Conservation (phyloP, 2,797 vertebrate species). For the Pseudomugil gertrudae region DNA sequence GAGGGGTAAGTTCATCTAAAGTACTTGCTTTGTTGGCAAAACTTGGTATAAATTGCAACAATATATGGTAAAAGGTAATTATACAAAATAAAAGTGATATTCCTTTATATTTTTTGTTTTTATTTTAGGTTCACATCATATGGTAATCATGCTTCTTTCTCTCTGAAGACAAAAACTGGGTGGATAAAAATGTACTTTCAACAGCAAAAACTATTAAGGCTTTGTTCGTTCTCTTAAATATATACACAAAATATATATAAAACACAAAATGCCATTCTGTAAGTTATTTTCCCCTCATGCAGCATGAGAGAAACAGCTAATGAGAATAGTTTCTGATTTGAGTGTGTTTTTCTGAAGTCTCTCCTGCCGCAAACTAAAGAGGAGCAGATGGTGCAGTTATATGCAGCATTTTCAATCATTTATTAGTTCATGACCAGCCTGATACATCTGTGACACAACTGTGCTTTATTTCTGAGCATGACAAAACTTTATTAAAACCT, state of each 20-base stretch:
- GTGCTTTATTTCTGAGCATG: neutral
- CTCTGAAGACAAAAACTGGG: neutral
- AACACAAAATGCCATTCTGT: neutral
- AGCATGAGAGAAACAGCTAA: neutral
- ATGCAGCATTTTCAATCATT: neutral
- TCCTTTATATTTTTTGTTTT: too few relatives aligned
- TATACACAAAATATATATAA: too few relatives aligned
- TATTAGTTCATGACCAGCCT: neutral
- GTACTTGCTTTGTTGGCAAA: neutral
- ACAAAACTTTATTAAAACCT: neutral
- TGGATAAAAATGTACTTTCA: neutral
- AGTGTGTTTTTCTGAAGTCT: neutral
- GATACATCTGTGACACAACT: neutral
- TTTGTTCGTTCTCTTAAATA: too few relatives aligned
- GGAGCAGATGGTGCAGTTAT: neutral
- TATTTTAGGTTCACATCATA: neutral
- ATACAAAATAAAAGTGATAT: too few relatives aligned
- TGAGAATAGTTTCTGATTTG: neutral
- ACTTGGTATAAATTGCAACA: neutral
- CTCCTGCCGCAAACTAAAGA: neutral
- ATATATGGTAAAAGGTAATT: neutral
- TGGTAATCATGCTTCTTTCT: neutral
- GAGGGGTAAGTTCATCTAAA: constrained; percentile 13
- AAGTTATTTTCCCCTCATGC: neutral
- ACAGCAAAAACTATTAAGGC: neutral